Evolutionary conservation across 1,140 invertebrate genomes (phyloP).

Genomic region (Popillia japonica): DNA sequence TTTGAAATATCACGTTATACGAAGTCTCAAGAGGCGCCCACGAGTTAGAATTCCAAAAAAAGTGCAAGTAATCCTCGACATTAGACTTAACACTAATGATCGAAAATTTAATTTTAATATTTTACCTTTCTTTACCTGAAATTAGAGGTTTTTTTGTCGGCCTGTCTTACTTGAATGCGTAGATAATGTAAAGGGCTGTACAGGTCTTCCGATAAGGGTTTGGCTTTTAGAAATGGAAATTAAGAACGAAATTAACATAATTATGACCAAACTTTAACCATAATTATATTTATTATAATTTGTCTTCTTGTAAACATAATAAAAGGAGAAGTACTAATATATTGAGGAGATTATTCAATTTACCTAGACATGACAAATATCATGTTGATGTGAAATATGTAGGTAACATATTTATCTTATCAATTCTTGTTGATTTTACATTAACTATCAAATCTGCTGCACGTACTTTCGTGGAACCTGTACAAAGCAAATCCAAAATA

Average conservation of each 20-base stretch:
- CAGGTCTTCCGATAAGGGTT: too few species aligned
- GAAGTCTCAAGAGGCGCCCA: slow-evolving; percentile 28
- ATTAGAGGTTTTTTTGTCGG: neutral
- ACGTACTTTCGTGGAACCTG: too few species aligned
- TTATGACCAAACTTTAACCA: neutral
- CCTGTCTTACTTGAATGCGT: neutral
- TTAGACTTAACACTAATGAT: slow-evolving; percentile 13
- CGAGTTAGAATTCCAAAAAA: neutral
- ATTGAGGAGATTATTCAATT: too few species aligned
- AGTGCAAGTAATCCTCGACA: slow-evolving; percentile 19
- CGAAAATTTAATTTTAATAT: slow-evolving; percentile 34
- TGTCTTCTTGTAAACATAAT: neutral
- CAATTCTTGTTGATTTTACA: too few species aligned
- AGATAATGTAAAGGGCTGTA: slow-evolving; percentile 1
- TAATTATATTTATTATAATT: neutral
- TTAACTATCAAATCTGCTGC: too few species aligned
- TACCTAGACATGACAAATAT: too few species aligned
- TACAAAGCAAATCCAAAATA: too few species aligned
- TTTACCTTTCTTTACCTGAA: slow-evolving; percentile 28
- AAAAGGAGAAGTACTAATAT: neutral
- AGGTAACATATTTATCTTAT: too few species aligned
- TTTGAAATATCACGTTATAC: neutral
- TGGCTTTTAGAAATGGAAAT: neutral
- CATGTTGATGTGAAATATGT: too few species aligned
- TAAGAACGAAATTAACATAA: neutral